Conservation (phyloP, 2,888 invertebrate genomes). For the Tetragnatha montana region DNA sequence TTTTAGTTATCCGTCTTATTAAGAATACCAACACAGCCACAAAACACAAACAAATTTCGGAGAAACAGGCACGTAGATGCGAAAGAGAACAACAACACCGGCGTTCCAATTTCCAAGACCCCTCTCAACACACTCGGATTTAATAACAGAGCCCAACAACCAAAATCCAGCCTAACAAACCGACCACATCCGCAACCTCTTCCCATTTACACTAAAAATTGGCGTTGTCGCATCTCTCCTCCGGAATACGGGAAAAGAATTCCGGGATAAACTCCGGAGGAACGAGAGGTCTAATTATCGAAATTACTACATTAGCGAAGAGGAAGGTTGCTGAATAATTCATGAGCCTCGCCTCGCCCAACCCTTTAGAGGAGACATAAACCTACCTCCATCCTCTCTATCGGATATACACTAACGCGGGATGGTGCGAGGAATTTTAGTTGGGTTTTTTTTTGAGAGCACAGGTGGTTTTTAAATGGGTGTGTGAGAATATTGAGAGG, state of each 20-base stretch:
- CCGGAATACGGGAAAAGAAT: neutral
- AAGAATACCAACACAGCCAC: too few relatives aligned
- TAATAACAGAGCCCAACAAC: too few relatives aligned
- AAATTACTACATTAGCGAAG: constrained; percentile 60
- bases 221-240: neutral
- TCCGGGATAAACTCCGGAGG: constrained; percentile 45
- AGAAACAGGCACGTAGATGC: too few relatives aligned
- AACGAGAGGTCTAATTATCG: constrained; percentile 61
- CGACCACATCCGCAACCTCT: neutral
- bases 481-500: neutral
- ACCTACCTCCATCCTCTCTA: constrained; percentile 15
- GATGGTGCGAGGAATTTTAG: constrained; percentile 23
- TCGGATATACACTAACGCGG: constrained; percentile 12
- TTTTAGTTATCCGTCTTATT: too few relatives aligned
- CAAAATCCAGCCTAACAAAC: too few relatives aligned
- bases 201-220: neutral
- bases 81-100: too few relatives aligned
- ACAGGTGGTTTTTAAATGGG: neutral
- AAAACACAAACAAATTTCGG: too few relatives aligned
- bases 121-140: too few relatives aligned
- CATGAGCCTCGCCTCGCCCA: constrained; percentile 38
- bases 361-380: constrained; percentile 26
- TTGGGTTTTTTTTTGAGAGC: neutral
- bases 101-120: too few relatives aligned
- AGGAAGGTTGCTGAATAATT: constrained; percentile 44